These are phyloP conservation scores for Apeltes quadracus DNA, from an alignment of 2,113 vertebrate species.

Conservation along the genomic window DNA sequence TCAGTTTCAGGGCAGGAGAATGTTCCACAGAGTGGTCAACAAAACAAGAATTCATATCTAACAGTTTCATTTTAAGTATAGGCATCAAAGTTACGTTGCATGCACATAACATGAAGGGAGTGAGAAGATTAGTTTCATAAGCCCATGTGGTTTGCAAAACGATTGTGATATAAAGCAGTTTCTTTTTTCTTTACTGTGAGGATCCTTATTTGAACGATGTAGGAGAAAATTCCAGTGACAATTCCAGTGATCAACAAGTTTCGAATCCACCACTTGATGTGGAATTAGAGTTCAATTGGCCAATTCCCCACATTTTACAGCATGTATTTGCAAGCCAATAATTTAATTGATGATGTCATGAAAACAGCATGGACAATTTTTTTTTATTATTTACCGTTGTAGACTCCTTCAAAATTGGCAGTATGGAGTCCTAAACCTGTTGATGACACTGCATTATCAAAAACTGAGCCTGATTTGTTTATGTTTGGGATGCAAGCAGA, in stretches of 20 bases:
- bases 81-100: slow-evolving; percentile 5
- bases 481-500: neutral
- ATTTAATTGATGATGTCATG: neutral
- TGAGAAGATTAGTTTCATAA: neutral
- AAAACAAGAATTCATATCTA: neutral
- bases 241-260: too few species aligned
- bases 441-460: neutral
- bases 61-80: slow-evolving; percentile 3
- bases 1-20: slow-evolving; percentile 5
- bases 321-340: neutral
- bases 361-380: neutral
- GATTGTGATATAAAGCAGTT: neutral
- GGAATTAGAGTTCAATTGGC: neutral
- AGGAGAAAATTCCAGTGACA: neutral
- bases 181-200: slow-evolving; percentile 17
- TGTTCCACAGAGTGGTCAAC: slow-evolving; percentile 14
- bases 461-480: neutral
- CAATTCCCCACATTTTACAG: neutral
- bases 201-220: neutral
- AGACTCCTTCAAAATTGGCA: neutral
- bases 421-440: neutral
- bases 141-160: neutral
- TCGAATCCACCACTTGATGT: neutral
- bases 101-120: neutral
- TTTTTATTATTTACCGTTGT: slow-evolving; percentile 5